phyloP scores from a whole-genome alignment of 2,888 invertebrate species.

The Nysson spinosus region DNA sequence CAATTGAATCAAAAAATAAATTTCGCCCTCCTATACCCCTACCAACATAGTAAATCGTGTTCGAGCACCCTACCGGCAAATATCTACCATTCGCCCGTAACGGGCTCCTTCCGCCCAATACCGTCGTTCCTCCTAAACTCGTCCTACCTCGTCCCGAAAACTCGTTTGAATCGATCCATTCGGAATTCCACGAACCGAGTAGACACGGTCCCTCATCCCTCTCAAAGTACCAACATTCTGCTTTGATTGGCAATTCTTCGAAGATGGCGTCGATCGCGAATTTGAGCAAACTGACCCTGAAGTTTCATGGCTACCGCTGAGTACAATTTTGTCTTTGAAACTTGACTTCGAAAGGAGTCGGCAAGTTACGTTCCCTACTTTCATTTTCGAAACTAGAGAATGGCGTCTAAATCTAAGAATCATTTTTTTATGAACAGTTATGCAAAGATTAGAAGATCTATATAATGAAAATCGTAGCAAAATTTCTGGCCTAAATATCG shows the following conservation, averaged over 20 bases:
- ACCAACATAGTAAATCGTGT: constrained; percentile 58
- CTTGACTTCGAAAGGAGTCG: too few species aligned
- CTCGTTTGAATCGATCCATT: constrained; percentile 60
- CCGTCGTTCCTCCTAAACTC: constrained; percentile 62
- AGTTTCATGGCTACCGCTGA: constrained; percentile 1
- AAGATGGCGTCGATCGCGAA: constrained; percentile 37
- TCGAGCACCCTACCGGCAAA: constrained; percentile 59
- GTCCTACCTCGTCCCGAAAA: constrained; percentile 60
- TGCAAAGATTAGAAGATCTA: too few species aligned
- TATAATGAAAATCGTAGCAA: too few species aligned
- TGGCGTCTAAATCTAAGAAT: too few species aligned
- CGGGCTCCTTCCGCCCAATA: constrained; percentile 60
- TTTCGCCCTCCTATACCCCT: constrained; percentile 44
- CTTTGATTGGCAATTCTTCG: constrained; percentile 46
- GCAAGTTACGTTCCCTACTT: too few species aligned
- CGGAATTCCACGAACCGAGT: constrained; percentile 56
- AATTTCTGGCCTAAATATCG: too few species aligned
- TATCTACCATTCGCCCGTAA: constrained; percentile 61
- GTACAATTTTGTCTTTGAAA: too few species aligned
- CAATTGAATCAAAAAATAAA: constrained; percentile 55
- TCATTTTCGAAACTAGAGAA: too few species aligned
- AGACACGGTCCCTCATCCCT: constrained; percentile 33
- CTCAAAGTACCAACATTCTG: constrained; percentile 31
- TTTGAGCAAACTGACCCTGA: constrained; percentile 23
- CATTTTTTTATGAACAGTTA: too few species aligned